These are phyloP conservation scores for Podarcis cretensis DNA, from an alignment of 2,113 vertebrate genomes.

Conservation along the genomic window DNA sequence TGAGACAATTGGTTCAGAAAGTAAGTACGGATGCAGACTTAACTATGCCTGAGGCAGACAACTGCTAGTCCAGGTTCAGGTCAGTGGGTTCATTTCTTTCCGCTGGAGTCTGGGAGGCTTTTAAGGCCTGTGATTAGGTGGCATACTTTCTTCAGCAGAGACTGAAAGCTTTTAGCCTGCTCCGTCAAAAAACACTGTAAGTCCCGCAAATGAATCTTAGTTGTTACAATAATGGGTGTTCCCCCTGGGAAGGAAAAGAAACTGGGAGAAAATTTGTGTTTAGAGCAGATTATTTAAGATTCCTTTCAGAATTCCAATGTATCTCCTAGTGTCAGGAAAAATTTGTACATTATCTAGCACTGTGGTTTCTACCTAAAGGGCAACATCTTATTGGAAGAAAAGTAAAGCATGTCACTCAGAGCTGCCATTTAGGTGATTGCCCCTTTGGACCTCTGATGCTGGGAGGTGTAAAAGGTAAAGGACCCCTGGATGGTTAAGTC, in stretches of 20 bases:
- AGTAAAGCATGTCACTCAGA: neutral
- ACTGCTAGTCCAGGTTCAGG: neutral
- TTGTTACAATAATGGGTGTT: slow-evolving; percentile 8
- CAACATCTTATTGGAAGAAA: neutral
- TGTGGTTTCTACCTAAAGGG: neutral
- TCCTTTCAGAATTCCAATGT: neutral
- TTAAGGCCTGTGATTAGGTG: slow-evolving; percentile 5
- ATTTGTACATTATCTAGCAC: neutral
- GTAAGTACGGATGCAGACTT: neutral
- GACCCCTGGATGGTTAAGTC: too few relatives aligned
- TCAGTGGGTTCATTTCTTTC: slow-evolving; percentile 6
- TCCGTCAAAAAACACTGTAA: slow-evolving; percentile 2
- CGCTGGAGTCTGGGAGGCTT: neutral
- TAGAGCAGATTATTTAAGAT: neutral
- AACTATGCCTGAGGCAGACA: neutral
- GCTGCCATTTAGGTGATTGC: neutral
- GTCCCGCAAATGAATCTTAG: neutral
- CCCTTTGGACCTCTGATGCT: neutral
- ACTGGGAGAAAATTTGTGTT: neutral
- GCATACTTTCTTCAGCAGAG: neutral
- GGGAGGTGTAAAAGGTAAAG: neutral
- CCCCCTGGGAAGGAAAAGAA: neutral
- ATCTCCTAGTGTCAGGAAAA: neutral
- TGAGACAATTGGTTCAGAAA: neutral
- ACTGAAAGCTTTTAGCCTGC: neutral